Evolutionary conservation across 2,888 invertebrate genomes (phyloP).

Genomic region (Agriopis leucophaearia): DNA sequence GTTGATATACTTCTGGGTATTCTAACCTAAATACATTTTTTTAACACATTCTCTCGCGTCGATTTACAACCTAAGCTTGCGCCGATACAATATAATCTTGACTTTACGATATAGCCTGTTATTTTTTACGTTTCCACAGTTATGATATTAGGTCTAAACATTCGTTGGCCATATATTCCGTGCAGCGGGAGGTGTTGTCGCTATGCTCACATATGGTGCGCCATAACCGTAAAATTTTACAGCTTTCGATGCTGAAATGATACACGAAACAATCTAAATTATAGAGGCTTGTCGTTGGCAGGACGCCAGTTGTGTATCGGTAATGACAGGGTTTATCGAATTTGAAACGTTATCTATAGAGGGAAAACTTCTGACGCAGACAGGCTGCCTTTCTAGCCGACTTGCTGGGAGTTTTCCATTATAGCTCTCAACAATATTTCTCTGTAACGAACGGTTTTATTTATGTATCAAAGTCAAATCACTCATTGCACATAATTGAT

Average conservation of each 20-base stretch:
- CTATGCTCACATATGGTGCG: slow-evolving; percentile 72
- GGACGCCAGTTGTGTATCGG: slow-evolving; percentile 69
- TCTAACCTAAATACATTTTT: slow-evolving; percentile 11
- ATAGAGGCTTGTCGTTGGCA: slow-evolving; percentile 76
- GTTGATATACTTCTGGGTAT: not conserved
- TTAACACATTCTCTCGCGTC: slow-evolving; percentile 2
- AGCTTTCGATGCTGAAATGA: slow-evolving; percentile 83
- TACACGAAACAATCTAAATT: slow-evolving; percentile 85
- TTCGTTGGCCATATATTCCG: slow-evolving; percentile 50
- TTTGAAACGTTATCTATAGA: slow-evolving; percentile 71
- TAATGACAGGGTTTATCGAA: slow-evolving; percentile 78
- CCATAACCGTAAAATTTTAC: slow-evolving; percentile 85
- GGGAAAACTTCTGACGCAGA: slow-evolving; percentile 38
- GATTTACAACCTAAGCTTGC: slow-evolving; percentile 30
- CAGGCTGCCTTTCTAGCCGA: slow-evolving; percentile 19
- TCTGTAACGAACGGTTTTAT: slow-evolving; percentile 14
- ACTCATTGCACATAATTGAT: too few relatives aligned
- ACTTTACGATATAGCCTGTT: slow-evolving; percentile 44
- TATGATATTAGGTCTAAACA: slow-evolving; percentile 46
- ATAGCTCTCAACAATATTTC: slow-evolving; percentile 2
- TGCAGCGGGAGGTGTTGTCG: slow-evolving; percentile 48
- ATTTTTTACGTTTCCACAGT: slow-evolving; percentile 45
- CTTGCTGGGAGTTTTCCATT: slow-evolving; percentile 14
- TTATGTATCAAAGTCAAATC: not conserved
- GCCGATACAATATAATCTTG: slow-evolving; percentile 39